Percentiles rank a stretch among this genome's conserved stretches.
Evolutionary conservation across 2,113 vertebrate genomes (phyloP).

Genomic region (Hiodon alosoides): DNA sequence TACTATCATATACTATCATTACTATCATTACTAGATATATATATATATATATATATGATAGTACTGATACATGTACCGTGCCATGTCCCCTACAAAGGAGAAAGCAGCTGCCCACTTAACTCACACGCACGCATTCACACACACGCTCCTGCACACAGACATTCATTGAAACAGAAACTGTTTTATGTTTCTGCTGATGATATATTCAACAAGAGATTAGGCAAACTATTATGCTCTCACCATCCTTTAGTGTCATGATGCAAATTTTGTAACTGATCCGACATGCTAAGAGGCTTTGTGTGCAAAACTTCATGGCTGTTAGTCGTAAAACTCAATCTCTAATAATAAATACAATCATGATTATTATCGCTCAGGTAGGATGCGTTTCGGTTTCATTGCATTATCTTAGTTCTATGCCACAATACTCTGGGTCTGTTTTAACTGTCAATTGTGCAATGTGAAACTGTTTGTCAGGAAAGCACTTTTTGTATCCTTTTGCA

Average conservation of each 20-base stretch:
- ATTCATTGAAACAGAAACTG: constrained; percentile 27
- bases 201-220: constrained; percentile 71
- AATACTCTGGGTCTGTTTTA: too few relatives aligned
- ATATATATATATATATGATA: too few relatives aligned
- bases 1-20: too few relatives aligned
- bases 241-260: constrained; percentile 56
- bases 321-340: constrained; percentile 61
- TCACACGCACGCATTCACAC: constrained; percentile 4
- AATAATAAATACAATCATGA: constrained; percentile 62
- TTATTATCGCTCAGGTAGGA: constrained; percentile 58
- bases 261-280: constrained; percentile 66
- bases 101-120: not conserved
- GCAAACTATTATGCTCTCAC: constrained; percentile 57
- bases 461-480: not conserved
- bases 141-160: constrained; percentile 19
- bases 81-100: not conserved
- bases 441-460: not conserved
- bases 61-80: too few relatives aligned
- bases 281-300: constrained; percentile 70
- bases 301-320: constrained; percentile 65
- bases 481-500: not conserved
- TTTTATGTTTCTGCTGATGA: constrained; percentile 53
- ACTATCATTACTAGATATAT: too few relatives aligned
- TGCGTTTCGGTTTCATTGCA: constrained; percentile 47
- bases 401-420: not conserved